These are phyloP conservation scores for Drosophila equinoxialis DNA, from an alignment of 1,140 invertebrate genomes.

Conservation along the genomic window DNA sequence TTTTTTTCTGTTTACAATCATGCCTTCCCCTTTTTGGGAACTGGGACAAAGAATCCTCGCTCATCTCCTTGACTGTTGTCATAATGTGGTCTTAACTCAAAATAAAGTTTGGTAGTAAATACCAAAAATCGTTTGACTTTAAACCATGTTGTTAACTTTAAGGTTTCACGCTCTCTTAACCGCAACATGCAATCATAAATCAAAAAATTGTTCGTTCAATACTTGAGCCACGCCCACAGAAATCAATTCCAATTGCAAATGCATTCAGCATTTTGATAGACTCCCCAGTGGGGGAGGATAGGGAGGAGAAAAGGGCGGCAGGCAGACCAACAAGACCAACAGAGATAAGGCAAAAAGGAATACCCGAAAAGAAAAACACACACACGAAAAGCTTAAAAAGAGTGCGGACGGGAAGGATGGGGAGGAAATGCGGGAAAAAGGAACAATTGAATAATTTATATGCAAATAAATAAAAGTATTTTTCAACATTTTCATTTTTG, in stretches of 20 bases:
- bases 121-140: neutral
- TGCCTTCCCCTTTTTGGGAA: too few species aligned
- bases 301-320: neutral
- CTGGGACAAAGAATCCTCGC: too few species aligned
- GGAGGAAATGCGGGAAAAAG: slow-evolving; percentile 22
- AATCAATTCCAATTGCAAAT: slow-evolving; percentile 64
- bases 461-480: slow-evolving; percentile 79
- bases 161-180: slow-evolving; percentile 32
- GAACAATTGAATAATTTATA: slow-evolving; percentile 80
- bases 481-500: slow-evolving; percentile 52
- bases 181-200: slow-evolving; percentile 58
- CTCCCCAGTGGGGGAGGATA: slow-evolving; percentile 42
- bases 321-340: slow-evolving; percentile 46
- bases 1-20: too few species aligned
- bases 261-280: slow-evolving; percentile 71
- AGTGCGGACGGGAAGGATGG: neutral
- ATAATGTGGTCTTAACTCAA: neutral
- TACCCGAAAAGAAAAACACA: neutral
- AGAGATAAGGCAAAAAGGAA: slow-evolving; percentile 52
- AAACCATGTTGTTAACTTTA: neutral
- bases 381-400: neutral
- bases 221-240: slow-evolving; percentile 51
- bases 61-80: too few species aligned
- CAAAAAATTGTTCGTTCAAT: slow-evolving; percentile 49
- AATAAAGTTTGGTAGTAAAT: neutral